Percentiles rank a stretch among this genome's conserved stretches.
Evolutionary conservation across 2,888 invertebrate species (phyloP).

Genomic region (Himalopsyche anomala): DNA sequence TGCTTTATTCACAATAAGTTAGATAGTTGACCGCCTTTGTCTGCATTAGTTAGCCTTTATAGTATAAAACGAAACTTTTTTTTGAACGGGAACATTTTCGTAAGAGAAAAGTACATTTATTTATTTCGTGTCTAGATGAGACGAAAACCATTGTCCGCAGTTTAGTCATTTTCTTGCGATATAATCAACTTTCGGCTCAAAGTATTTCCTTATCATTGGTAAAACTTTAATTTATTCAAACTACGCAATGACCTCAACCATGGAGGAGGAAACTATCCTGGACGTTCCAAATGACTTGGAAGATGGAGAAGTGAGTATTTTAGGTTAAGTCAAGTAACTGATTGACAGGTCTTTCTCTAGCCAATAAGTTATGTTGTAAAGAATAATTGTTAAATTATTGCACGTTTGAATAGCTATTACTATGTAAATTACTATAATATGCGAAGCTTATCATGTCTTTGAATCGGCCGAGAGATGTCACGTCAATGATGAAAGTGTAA

Average conservation of each 20-base stretch:
- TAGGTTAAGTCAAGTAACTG: constrained; percentile 57
- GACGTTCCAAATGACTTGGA: constrained; percentile 79
- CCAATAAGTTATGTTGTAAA: background rate
- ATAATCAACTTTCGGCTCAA: background rate
- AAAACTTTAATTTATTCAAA: background rate
- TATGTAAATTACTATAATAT: background rate
- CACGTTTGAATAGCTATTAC: background rate
- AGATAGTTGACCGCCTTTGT: too few relatives aligned
- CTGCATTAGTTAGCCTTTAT: too few relatives aligned
- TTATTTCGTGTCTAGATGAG: constrained; percentile 39
- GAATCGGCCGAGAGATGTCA: constrained; percentile 4
- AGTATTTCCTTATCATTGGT: background rate
- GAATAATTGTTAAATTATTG: background rate
- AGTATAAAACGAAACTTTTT: constrained; percentile 48
- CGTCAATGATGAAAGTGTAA: constrained; percentile 34
- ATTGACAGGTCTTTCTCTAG: constrained; percentile 42
- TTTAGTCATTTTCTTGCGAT: background rate
- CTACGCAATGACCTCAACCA: constrained; percentile 73
- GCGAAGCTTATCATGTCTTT: background rate
- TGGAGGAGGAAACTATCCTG: constrained; percentile 79
- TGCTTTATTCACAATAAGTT: too few relatives aligned
- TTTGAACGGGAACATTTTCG: constrained; percentile 58
- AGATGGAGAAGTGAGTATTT: constrained; percentile 80
- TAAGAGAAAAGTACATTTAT: constrained; percentile 37
- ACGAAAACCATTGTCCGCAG: constrained; percentile 30